phyloP scores from a whole-genome alignment of 2,113 vertebrate genomes.

The Synodontis membranacea region DNA sequence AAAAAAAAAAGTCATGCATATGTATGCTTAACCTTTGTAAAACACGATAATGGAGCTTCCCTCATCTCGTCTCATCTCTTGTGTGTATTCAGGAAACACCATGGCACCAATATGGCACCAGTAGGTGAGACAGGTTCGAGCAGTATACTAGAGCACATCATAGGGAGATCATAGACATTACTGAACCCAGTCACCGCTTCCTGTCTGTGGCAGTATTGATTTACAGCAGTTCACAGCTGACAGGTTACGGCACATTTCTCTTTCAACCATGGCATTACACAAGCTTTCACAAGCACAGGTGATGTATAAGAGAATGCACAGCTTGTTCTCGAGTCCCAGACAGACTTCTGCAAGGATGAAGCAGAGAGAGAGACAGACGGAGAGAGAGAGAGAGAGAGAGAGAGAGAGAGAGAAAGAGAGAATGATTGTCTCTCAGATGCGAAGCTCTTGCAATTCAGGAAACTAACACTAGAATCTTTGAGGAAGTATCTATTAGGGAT shows the following conservation, averaged over 20 bases:
- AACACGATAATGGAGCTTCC: slow-evolving; percentile 2
- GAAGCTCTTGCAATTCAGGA: slow-evolving; percentile 72
- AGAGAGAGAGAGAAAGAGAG: too few species aligned
- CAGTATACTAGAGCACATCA: neutral
- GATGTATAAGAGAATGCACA: slow-evolving; percentile 70
- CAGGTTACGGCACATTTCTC: slow-evolving; percentile 64
- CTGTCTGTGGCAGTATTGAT: slow-evolving; percentile 54
- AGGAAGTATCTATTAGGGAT: neutral
- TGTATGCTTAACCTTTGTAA: slow-evolving; percentile 40
- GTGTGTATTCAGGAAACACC: neutral
- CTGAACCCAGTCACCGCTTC: slow-evolving; percentile 39
- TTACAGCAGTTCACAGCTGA: slow-evolving; percentile 61
- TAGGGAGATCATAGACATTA: neutral
- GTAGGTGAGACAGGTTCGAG: neutral
- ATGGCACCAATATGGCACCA: neutral
- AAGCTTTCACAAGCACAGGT: slow-evolving; percentile 67
- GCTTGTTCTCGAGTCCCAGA: slow-evolving; percentile 69
- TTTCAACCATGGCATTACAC: slow-evolving; percentile 71
- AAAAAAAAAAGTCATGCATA: slow-evolving; percentile 47
- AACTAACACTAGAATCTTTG: slow-evolving; percentile 65
- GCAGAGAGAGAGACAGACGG: slow-evolving; percentile 11
- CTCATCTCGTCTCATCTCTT: neutral
- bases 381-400: slow-evolving; percentile 17
- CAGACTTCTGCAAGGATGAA: slow-evolving; percentile 71
- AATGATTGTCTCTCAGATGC: slow-evolving; percentile 71